These are phyloP conservation scores for Trissolcus japonicus DNA, from an alignment of 2,888 invertebrate genomes.

Conservation along the genomic window DNA sequence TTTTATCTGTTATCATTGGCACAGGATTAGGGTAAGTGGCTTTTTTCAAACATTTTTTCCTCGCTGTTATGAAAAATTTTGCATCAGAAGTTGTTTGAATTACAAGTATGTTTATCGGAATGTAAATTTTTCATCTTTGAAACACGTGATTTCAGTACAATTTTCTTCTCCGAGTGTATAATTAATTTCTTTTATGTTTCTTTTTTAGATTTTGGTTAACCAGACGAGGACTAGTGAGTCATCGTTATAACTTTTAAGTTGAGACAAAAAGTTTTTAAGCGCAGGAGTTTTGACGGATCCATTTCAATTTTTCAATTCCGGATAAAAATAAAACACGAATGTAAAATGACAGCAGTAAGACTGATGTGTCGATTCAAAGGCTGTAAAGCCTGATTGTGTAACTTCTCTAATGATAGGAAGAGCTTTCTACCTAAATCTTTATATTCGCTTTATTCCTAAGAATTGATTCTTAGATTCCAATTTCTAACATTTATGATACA, in stretches of 20 bases:
- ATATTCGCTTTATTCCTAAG: background rate
- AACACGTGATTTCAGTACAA: background rate
- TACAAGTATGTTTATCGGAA: background rate
- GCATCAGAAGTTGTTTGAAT: background rate
- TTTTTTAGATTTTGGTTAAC: constrained; percentile 2
- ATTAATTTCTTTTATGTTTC: background rate
- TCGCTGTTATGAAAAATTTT: background rate
- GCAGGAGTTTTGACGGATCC: too few relatives aligned
- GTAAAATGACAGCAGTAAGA: too few relatives aligned
- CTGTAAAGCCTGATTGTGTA: too few relatives aligned
- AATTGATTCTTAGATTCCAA: background rate
- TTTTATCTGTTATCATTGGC: constrained; percentile 91
- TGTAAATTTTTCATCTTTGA: background rate
- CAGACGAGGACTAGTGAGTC: background rate
- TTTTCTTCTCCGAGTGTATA: background rate
- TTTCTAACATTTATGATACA: background rate
- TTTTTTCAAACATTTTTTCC: background rate
- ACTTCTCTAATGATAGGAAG: too few relatives aligned
- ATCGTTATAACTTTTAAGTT: background rate
- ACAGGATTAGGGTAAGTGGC: constrained; percentile 90
- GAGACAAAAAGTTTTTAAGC: background rate
- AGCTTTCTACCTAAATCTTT: too few relatives aligned
- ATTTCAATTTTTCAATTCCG: too few relatives aligned
- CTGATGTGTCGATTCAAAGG: background rate
- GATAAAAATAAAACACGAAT: too few relatives aligned